Percentiles rank a stretch among this genome's conserved stretches.
These are phyloP conservation scores for Caenorhabditis sp. DNA, from an alignment of 2,888 invertebrate genomes.

Conservation along the genomic window DNA sequence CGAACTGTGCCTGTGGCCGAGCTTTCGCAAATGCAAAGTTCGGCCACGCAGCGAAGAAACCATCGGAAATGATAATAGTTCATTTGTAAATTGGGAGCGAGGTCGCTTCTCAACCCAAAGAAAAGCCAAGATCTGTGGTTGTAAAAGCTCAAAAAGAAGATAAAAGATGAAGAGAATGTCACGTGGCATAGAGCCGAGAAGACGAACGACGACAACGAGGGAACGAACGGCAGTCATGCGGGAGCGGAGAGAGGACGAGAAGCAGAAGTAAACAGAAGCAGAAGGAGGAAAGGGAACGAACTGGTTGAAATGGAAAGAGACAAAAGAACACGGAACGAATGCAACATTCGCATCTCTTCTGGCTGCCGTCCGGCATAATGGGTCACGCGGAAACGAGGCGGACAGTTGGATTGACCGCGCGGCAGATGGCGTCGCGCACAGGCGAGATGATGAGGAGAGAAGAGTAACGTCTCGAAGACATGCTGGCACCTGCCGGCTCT, in stretches of 20 bases:
- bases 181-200: background rate
- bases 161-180: background rate
- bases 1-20: too few species aligned
- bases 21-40: too few species aligned
- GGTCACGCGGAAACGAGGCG: slow-evolving; percentile 23
- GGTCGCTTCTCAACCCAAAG: too few species aligned
- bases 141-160: background rate
- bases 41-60: too few species aligned
- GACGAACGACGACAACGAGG: background rate
- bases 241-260: slow-evolving; percentile 1
- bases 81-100: too few species aligned
- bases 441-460: too few species aligned
- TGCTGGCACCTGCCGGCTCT: background rate
- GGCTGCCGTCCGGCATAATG: slow-evolving; percentile 28
- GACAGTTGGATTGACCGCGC: background rate
- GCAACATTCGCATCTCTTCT: background rate
- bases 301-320: slow-evolving; percentile 14
- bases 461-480: too few species aligned
- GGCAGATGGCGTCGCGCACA: slow-evolving; percentile 18
- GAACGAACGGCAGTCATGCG: background rate
- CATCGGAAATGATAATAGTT: too few species aligned
- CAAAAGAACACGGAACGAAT: slow-evolving; percentile 7
- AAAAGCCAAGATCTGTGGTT: slow-evolving; percentile 1
- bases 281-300: too few species aligned
- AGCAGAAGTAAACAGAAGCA: background rate